Base-by-base conservation (phyloP, 2,797 vertebrate genomes). In the Cottoperca gobio region DNA sequence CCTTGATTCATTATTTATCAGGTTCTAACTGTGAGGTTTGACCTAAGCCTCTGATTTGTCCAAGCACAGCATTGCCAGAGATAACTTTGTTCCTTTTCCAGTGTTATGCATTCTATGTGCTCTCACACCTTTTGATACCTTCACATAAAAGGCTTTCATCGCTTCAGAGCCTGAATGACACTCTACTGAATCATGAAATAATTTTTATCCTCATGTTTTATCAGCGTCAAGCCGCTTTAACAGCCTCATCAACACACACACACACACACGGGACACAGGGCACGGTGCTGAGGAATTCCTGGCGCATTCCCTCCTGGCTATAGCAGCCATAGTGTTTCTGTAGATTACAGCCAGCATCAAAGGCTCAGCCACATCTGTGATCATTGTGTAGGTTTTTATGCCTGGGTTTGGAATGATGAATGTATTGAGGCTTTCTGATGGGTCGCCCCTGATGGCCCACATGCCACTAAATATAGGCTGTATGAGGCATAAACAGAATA, bases 281-380 rank as follows among this genome's bases (percentile, higher is more conserved):
- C 53, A 66, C 3, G 1, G 26, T 50, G 57, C 70, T 26, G 49
- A 76, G 76, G 67, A 83, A 82, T 86, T 81, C 70, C 66, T 68
- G 62, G 4, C 0, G 2, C 49, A 13, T 72, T 72, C 52, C 62
- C 83, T 70, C 28, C 5, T 2, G 50, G 76, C 70, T 70, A 37
- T 35, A 60, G 70, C 50, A n/a, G 42, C 64, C 60, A 42, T 66
- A 50, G 59, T 52, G 46, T 81, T 82, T 80, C 85, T 80, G 70
- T 76, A 75, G 71, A 83, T 87, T 70, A 78, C 60, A 83, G 65
- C 43, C 42, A 17, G 75, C 84, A 78, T 84, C 84, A 88, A 87
- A 86, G 91, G 64, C 62, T 60, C 49, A 9, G 52, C 19, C 60
- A 81, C 85, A 84, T 83, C 82, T 89, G 79, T 82, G 78, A 83